Evolutionary conservation across 2,888 invertebrate genomes (phyloP).

Genomic region (Crioceris asparagi): DNA sequence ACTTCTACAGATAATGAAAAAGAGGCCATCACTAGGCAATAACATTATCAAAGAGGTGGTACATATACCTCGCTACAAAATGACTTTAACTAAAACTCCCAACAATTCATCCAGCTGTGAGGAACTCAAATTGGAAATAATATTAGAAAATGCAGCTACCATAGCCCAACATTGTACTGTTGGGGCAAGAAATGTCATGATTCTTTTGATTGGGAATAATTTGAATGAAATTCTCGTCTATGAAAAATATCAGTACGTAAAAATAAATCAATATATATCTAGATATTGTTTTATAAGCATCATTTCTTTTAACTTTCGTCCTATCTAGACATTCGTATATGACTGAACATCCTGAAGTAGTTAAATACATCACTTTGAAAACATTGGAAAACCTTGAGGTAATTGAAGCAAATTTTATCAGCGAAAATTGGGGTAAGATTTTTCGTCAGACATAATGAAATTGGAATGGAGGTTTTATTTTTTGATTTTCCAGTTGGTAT

Average conservation of each 20-base stretch:
- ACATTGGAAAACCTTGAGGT: conserved; percentile 35
- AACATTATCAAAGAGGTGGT: conserved; percentile 50
- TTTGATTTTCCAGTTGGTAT: conserved; percentile 42
- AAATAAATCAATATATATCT: background rate
- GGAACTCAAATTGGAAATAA: conserved; percentile 16
- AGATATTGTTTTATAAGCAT: conserved; percentile 6
- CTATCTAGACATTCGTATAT: conserved; percentile 31
- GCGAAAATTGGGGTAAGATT: conserved; percentile 45
- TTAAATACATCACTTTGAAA: conserved; percentile 37
- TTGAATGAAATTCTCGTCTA: conserved; percentile 50
- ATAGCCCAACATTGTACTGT: conserved; percentile 42
- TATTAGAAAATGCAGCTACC: conserved; percentile 39
- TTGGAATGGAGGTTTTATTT: background rate
- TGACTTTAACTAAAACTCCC: conserved; percentile 33
- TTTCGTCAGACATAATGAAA: background rate
- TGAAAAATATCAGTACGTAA: conserved; percentile 44
- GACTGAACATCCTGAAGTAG: conserved; percentile 39
- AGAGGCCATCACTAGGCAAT: conserved; percentile 64
- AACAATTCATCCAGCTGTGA: conserved; percentile 6
- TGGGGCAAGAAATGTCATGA: conserved; percentile 43
- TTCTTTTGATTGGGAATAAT: conserved; percentile 54
- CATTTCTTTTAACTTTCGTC: conserved; percentile 7
- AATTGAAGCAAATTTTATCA: conserved; percentile 46
- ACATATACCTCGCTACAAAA: conserved; percentile 51
- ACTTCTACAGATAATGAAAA: conserved; percentile 52